These are phyloP conservation scores for Amphipoea lucens DNA, from an alignment of 2,888 invertebrate species.

Conservation along the genomic window DNA sequence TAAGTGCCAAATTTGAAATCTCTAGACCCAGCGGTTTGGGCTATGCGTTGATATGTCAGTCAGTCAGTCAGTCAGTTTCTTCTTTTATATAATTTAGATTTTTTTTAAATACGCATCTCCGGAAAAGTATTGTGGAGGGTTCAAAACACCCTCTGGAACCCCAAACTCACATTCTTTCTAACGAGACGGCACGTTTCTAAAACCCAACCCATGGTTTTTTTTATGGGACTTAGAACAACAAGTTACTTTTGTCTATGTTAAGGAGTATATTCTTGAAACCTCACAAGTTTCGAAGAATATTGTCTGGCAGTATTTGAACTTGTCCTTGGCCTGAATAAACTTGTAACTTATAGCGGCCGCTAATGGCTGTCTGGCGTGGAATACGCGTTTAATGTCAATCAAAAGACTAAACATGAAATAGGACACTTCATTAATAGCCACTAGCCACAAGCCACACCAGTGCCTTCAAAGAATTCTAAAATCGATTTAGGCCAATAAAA, in stretches of 20 bases:
- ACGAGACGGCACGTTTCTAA: no score
- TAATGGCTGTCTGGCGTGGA: slow-evolving; percentile 26
- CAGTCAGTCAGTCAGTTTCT: no score
- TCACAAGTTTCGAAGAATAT: not conserved
- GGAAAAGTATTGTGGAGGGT: not conserved
- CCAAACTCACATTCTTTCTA: not conserved
- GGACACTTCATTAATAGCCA: not conserved
- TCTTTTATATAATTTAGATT: no score
- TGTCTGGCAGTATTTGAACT: not conserved
- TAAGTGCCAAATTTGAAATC: no score
- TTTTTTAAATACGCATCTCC: no score
- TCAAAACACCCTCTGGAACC: not conserved
- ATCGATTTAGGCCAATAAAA: slow-evolving; percentile 4
- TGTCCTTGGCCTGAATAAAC: slow-evolving; percentile 27
- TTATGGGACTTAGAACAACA: not conserved
- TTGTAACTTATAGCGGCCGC: slow-evolving; percentile 8
- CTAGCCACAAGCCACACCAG: not conserved
- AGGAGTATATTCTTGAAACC: not conserved
- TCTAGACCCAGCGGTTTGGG: no score
- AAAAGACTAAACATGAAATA: slow-evolving; percentile 6
- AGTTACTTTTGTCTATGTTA: not conserved
- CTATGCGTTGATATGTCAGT: no score
- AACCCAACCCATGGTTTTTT: not conserved
- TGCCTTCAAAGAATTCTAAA: slow-evolving; percentile 1
- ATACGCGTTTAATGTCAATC: slow-evolving; percentile 5